Evolutionary conservation across 2,888 invertebrate species (phyloP), one percentile per base, ranked within the genome.

Genomic region (Caenorhabditis virilis): DNA sequence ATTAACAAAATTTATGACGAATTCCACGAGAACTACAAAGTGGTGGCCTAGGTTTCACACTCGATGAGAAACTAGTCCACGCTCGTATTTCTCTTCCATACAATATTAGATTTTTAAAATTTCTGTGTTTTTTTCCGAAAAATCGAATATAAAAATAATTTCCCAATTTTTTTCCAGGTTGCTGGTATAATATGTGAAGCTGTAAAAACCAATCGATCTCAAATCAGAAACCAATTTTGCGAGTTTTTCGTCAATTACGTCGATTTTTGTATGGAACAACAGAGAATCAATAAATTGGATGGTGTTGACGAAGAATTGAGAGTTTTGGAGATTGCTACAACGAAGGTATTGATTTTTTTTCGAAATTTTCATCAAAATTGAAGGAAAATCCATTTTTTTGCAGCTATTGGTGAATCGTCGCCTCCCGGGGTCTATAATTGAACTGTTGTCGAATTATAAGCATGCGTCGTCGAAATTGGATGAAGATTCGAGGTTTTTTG

Each of bases 241-340:
- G 59, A 64, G n/a, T 64, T 52, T 26, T 64, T 59, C 30, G 23
- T 55, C 9, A 56, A 59, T 23, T 64, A 64, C 38, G 39, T 64
- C 23, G 49, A 58, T 20, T 27, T 23, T 25, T 56, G 53, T n/a
- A 33, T 43, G 18, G 53, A 63, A 46, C 30, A 42, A 20, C 47
- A 57, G 6, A 7, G 16, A 45, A 27, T 27, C n/a, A 18, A 27
- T 4, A 27, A 16, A 22, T n/a, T 26, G 15, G 43, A 26, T 16
- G 16, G 27, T 27, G 16, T 45, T 1, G 26, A 26, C 5, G 18
- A 27, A 7, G 43, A 23, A 27, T 27, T 45, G 43, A 45, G 16
- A 16, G 16, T 26, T 27, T 9, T 45, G 3, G 43, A 45, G 27
- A 45, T 45, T 27, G 43, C 43, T 7, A 45, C 43, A n/a, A 27